Percentiles rank a stretch among this genome's conserved stretches.
These are phyloP conservation scores for Neoaliturus tenellus DNA, from an alignment of 2,888 invertebrate species.

Conservation along the genomic window DNA sequence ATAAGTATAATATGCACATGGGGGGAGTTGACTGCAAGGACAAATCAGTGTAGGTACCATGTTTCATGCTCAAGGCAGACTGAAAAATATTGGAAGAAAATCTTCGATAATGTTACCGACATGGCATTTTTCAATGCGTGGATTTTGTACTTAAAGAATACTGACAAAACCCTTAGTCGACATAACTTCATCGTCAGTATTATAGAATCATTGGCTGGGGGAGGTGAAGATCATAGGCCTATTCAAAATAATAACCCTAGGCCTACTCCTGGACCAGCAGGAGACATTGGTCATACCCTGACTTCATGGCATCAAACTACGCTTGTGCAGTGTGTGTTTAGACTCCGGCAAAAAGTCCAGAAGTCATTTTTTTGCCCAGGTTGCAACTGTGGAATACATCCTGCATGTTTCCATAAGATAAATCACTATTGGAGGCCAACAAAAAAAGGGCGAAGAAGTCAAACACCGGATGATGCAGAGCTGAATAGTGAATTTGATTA, in stretches of 20 bases:
- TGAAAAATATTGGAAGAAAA: constrained; percentile 45
- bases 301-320: constrained; percentile 13
- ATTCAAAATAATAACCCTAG: background rate
- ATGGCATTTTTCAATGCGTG: constrained; percentile 24
- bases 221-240: background rate
- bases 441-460: background rate
- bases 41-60: constrained; percentile 38
- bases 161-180: constrained; percentile 2
- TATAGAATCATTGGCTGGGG: constrained; percentile 29
- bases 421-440: constrained; percentile 38
- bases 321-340: constrained; percentile 12
- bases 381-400: constrained; percentile 52
- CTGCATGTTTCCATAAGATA: constrained; percentile 26
- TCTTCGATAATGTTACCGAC: background rate
- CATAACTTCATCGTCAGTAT: constrained; percentile 33
- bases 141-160: constrained; percentile 5
- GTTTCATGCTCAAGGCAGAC: constrained; percentile 20
- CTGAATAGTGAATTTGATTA: background rate
- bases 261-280: constrained; percentile 15
- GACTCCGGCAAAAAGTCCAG: background rate
- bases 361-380: constrained; percentile 40
- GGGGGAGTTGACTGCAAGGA: constrained; percentile 51
- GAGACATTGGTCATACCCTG: constrained; percentile 10
- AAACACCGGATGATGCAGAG: background rate
- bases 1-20: constrained; percentile 49